phyloP scores from a whole-genome alignment of 2,888 invertebrate genomes.

The Diachrysia chrysitis region DNA sequence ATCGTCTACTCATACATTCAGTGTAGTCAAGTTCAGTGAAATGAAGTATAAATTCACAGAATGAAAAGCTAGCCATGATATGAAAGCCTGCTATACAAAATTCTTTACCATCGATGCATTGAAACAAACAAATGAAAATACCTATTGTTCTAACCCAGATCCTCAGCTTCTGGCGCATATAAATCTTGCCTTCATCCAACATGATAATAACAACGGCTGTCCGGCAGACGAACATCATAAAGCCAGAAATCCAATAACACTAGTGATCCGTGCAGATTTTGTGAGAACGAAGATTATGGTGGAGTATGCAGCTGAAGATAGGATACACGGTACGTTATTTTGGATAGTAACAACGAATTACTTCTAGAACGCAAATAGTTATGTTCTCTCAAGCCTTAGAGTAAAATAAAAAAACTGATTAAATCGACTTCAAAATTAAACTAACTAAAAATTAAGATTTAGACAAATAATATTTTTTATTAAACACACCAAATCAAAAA shows the following conservation, averaged over 20 bases:
- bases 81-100: too few relatives aligned
- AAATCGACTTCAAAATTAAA: too few relatives aligned
- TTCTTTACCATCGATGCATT: background rate
- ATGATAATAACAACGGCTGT: conserved; percentile 62
- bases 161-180: conserved; percentile 20
- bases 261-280: conserved; percentile 77
- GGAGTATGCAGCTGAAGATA: conserved; percentile 56
- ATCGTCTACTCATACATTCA: too few relatives aligned
- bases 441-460: too few relatives aligned
- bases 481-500: too few relatives aligned
- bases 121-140: background rate
- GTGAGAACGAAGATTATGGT: conserved; percentile 64
- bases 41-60: too few relatives aligned
- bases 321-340: conserved; percentile 5
- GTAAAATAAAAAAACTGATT: too few relatives aligned
- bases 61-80: background rate
- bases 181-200: conserved; percentile 43
- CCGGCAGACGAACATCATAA: conserved; percentile 64
- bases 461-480: too few relatives aligned
- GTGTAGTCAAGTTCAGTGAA: too few relatives aligned
- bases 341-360: too few relatives aligned
- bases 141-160: conserved; percentile 5
- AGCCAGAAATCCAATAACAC: conserved; percentile 77
- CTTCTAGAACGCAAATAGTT: too few relatives aligned
- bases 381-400: too few relatives aligned